Conservation (phyloP, 1,140 invertebrate genomes). For the Bombus confusus region DNA sequence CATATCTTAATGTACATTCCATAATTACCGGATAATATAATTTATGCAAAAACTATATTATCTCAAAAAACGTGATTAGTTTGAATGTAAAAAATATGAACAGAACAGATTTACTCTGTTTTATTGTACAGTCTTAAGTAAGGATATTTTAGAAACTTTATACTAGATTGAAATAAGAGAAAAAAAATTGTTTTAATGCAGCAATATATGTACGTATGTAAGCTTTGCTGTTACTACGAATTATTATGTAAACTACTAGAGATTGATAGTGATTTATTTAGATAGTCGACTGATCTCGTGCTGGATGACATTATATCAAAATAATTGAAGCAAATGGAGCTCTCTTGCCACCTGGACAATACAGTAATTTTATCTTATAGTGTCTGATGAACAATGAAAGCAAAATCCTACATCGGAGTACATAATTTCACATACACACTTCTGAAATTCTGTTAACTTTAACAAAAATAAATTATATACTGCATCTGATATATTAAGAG, state of each 20-base stretch:
- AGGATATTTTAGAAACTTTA: neutral
- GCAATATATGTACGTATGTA: neutral
- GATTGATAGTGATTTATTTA: neutral
- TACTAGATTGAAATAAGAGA: too few species aligned
- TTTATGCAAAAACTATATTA: neutral
- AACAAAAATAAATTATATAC: slow-evolving; percentile 79
- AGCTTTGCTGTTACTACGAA: neutral
- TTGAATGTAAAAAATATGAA: neutral
- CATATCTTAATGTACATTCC: neutral
- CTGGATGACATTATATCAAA: neutral
- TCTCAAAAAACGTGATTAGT: neutral
- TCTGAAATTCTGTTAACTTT: slow-evolving; percentile 84
- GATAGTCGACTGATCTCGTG: neutral
- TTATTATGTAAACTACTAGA: neutral
- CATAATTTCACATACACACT: neutral
- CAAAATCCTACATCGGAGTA: neutral
- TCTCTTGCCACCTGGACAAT: too few species aligned
- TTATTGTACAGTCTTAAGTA: neutral
- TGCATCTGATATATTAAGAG: neutral
- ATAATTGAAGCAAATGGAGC: neutral
- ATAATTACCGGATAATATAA: neutral
- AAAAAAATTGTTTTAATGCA: neutral
- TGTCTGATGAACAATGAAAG: neutral
- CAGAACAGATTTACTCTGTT: neutral
- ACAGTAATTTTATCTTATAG: neutral